phyloP scores from a whole-genome alignment of 2,113 vertebrate species.

The Tachysurus vachellii region DNA sequence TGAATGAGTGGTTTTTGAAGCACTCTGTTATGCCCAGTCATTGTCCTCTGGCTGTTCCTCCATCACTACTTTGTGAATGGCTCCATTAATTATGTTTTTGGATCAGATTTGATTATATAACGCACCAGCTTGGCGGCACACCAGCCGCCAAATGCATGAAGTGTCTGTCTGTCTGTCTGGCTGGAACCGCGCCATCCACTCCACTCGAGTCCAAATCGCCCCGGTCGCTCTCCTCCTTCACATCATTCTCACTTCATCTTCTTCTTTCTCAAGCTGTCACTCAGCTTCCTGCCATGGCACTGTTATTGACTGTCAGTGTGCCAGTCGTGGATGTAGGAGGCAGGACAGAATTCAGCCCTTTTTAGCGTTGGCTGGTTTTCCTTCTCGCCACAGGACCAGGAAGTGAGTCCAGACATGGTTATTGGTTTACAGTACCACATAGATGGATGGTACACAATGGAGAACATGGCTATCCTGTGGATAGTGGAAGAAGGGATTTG shows the following conservation, averaged over 20 bases:
- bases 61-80: constrained; percentile 31
- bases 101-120: constrained; percentile 58
- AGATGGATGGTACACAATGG: not conserved
- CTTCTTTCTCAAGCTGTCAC: constrained; percentile 27
- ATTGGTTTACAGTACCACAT: not conserved
- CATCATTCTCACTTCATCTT: constrained; percentile 11
- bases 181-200: constrained; percentile 38
- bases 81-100: constrained; percentile 39
- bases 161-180: constrained; percentile 24
- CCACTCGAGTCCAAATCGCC: not conserved
- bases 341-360: not conserved
- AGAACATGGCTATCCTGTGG: not conserved
- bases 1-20: not conserved
- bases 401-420: constrained; percentile 1
- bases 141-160: constrained; percentile 47
- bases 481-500: constrained; percentile 13
- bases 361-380: constrained; percentile 19
- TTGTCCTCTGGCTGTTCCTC: constrained; percentile 30
- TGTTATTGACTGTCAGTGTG: not conserved
- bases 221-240: not conserved
- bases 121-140: constrained; percentile 32
- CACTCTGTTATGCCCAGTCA: not conserved
- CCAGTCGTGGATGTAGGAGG: not conserved
- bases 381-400: constrained; percentile 6
- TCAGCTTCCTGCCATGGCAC: constrained; percentile 6